phyloP scores from a whole-genome alignment of 2,113 vertebrate species.

The Siniperca knerii region DNA sequence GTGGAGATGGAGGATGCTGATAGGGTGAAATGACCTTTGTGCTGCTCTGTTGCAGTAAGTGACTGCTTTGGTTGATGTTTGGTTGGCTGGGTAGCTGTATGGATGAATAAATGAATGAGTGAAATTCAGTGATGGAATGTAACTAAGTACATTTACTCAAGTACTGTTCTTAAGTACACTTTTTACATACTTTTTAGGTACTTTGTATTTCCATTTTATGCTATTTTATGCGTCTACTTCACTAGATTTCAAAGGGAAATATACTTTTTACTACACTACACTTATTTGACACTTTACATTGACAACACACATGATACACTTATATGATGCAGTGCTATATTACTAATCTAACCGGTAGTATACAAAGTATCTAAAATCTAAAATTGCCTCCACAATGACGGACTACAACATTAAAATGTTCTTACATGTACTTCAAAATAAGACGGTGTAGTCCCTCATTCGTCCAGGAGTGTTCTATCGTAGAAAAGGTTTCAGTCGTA shows the following conservation, averaged over 20 bases:
- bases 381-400: no score
- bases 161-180: neutral
- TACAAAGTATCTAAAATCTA: neutral
- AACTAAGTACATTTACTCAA: constrained; percentile 10
- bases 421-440: neutral
- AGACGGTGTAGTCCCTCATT: no score
- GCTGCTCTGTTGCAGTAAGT: constrained; percentile 5
- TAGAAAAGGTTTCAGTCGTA: no score
- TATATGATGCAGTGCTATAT: no score
- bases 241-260: neutral
- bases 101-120: neutral
- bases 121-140: neutral
- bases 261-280: neutral
- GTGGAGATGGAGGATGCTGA: constrained; percentile 12
- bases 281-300: neutral
- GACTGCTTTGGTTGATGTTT: neutral
- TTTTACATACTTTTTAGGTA: neutral
- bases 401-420: neutral
- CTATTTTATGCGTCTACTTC: neutral
- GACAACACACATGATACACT: no score
- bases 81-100: neutral
- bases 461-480: no score
- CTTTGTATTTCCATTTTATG: neutral
- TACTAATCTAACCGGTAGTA: neutral
- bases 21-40: neutral